phyloP scores from a whole-genome alignment of 1,140 invertebrate species.

The Chionoecetes opilio region DNA sequence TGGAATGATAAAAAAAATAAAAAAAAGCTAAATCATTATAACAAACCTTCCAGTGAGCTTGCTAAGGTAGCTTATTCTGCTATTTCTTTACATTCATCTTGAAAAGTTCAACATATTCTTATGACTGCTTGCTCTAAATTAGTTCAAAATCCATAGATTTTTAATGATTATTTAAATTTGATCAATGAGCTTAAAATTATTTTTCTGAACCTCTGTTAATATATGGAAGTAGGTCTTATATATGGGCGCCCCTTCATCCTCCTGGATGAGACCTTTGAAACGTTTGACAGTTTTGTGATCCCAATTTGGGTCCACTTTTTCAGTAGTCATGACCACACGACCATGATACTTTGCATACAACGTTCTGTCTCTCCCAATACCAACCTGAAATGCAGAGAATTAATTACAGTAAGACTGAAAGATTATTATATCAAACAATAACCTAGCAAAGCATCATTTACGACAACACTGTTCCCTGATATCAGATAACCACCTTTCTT shows the following conservation, averaged over 20 bases:
- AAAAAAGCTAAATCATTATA: no score
- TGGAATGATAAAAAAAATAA: no score
- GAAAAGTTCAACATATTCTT: no score
- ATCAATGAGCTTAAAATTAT: slow-evolving; percentile 90
- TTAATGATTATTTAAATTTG: slow-evolving; percentile 79
- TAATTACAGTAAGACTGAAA: neutral
- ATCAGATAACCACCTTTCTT: no score
- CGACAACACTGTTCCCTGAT: no score
- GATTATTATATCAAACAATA: neutral
- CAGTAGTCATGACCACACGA: slow-evolving; percentile 90
- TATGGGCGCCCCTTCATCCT: slow-evolving; percentile 84
- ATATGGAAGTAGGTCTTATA: slow-evolving; percentile 93
- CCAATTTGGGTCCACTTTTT: slow-evolving; percentile 90
- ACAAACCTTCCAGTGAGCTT: no score
- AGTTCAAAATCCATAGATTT: neutral
- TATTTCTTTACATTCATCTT: no score
- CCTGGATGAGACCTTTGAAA: slow-evolving; percentile 86
- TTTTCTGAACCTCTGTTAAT: slow-evolving; percentile 89
- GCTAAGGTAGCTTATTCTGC: no score
- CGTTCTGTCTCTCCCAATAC: slow-evolving; percentile 90
- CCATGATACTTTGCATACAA: slow-evolving; percentile 90
- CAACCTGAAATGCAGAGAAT: slow-evolving; percentile 87
- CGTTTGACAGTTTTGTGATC: slow-evolving; percentile 88
- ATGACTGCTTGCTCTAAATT: no score
- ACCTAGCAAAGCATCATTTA: neutral